These are phyloP conservation scores for Machimus atricapillus DNA, from an alignment of 2,888 invertebrate species.

Conservation along the genomic window DNA sequence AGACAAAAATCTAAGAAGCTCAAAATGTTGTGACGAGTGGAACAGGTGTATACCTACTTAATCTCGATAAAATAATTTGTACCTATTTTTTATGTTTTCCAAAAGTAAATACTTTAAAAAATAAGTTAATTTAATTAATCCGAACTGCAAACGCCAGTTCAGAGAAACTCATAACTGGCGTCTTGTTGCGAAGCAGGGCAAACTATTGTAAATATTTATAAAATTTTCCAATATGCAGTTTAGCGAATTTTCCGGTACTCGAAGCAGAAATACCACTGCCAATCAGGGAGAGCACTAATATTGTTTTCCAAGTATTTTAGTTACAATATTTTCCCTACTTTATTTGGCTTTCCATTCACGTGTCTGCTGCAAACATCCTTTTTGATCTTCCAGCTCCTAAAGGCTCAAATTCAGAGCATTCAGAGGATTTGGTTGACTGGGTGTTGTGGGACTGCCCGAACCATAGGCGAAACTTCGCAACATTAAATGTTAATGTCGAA, in stretches of 20 bases:
- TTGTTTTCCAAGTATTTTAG: background rate
- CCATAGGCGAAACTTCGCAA: background rate
- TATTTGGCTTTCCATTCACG: background rate
- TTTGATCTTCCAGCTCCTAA: background rate
- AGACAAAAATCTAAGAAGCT: too few species aligned
- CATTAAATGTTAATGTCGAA: constrained; percentile 10
- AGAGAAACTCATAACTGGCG: background rate
- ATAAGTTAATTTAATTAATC: too few species aligned
- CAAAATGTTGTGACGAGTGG: too few species aligned
- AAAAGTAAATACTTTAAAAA: too few species aligned
- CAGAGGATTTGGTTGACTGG: background rate
- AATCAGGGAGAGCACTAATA: background rate
- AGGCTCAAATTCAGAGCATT: background rate
- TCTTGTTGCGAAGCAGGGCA: background rate
- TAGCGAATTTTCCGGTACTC: background rate
- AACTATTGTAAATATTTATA: background rate
- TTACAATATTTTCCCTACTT: background rate
- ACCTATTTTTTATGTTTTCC: too few species aligned
- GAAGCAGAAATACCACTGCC: background rate
- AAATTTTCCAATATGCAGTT: background rate
- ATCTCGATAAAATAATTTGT: too few species aligned
- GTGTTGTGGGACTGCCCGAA: background rate
- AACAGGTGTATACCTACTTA: too few species aligned
- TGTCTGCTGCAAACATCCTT: background rate
- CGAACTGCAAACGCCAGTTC: too few species aligned